Conservation (phyloP, 1,140 invertebrate species). For the Drosophila oshimai region DNA sequence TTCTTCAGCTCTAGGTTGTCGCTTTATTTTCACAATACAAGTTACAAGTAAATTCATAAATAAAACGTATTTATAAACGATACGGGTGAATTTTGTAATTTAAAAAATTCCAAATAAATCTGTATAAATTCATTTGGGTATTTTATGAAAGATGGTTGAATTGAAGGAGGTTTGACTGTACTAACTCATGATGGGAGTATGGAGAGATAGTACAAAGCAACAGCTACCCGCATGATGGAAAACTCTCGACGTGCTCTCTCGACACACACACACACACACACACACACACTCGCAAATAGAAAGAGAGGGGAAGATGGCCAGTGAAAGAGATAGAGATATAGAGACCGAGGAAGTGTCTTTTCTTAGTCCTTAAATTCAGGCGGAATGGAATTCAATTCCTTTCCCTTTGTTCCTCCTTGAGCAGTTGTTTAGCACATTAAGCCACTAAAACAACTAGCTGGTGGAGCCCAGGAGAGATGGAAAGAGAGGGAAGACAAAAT, state of each 20-base stretch:
- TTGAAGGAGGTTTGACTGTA: neutral
- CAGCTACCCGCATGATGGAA: constrained; percentile 43
- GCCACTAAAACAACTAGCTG: constrained; percentile 63
- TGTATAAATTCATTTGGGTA: too few relatives aligned
- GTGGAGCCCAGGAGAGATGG: neutral
- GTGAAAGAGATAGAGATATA: neutral
- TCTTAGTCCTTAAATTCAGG: constrained; percentile 56
- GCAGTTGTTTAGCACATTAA: constrained; percentile 76
- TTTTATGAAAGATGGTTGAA: neutral
- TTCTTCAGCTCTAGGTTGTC: too few relatives aligned
- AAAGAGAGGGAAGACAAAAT: neutral
- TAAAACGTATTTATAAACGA: too few relatives aligned
- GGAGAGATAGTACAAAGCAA: constrained; percentile 18
- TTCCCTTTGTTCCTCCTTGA: constrained; percentile 9
- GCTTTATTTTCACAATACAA: too few relatives aligned
- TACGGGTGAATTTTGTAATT: too few relatives aligned
- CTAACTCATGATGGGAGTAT: neutral
- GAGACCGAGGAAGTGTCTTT: constrained; percentile 14
- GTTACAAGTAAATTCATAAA: too few relatives aligned
- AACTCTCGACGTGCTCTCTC: constrained; percentile 12
- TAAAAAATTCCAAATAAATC: too few relatives aligned
- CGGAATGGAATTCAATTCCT: constrained; percentile 29
- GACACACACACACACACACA: neutral
- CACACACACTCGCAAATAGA: neutral
- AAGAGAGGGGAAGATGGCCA: neutral